A percentile compares a stretch with the other conserved stretches of the same genome.
Evolutionary conservation across 92 coral and sea anemone species (phyloP).

Genomic region (Parazoanthus swiftii): DNA sequence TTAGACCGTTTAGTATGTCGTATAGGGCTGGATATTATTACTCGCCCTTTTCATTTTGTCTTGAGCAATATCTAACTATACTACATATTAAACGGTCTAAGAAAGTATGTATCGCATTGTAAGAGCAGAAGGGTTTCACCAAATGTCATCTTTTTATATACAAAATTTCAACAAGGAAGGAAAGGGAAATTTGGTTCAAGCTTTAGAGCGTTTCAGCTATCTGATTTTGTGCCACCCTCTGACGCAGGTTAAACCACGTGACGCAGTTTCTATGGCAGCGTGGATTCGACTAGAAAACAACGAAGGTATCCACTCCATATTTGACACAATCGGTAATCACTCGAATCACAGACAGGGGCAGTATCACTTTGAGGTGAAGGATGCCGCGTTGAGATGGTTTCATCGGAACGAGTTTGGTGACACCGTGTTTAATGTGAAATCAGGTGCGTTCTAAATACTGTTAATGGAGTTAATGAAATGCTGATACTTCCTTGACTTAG

Average conservation of each 20-base stretch:
- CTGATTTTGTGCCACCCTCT: background rate
- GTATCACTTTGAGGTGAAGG: slow-evolving; percentile 81
- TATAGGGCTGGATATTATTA: too few species aligned
- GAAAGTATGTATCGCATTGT: too few species aligned
- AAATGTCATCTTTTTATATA: too few species aligned
- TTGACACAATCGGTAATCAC: slow-evolving; percentile 78
- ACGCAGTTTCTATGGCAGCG: slow-evolving; percentile 80
- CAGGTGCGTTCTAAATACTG: slow-evolving; percentile 51
- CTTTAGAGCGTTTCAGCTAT: background rate
- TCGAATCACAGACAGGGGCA: slow-evolving; percentile 64
- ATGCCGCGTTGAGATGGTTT: slow-evolving; percentile 79
- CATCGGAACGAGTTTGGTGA: slow-evolving; percentile 74
- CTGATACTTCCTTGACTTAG: background rate
- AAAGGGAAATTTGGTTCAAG: too few species aligned
- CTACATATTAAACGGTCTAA: too few species aligned
- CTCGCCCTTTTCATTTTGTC: too few species aligned
- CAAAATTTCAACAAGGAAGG: too few species aligned
- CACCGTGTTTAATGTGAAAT: slow-evolving; percentile 65
- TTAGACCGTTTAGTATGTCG: too few species aligned
- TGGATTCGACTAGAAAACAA: slow-evolving; percentile 84
- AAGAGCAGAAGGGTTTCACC: too few species aligned
- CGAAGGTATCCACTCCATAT: slow-evolving; percentile 78
- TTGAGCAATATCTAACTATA: too few species aligned
- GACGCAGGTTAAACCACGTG: slow-evolving; percentile 73
- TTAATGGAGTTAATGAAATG: background rate